These are phyloP conservation scores for Struthio camelus DNA, from an alignment of 2,113 vertebrate species.

Conservation along the genomic window DNA sequence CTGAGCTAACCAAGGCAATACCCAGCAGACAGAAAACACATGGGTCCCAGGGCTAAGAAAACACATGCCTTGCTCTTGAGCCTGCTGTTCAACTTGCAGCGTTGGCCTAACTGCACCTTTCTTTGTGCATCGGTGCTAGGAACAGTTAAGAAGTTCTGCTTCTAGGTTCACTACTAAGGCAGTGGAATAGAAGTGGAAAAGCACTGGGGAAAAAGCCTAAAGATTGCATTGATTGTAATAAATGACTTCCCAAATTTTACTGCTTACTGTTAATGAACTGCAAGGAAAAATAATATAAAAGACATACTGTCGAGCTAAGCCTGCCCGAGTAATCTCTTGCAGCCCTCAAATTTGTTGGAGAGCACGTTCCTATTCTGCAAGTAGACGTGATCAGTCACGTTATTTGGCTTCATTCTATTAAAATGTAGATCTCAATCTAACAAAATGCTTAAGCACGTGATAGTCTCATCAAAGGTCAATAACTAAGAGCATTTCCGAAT, in stretches of 20 bases:
- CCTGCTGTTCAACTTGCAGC: background rate
- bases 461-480: background rate
- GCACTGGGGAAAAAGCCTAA: background rate
- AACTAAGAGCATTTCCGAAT: background rate
- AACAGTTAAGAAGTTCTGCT: background rate
- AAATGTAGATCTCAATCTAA: background rate
- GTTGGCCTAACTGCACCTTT: background rate
- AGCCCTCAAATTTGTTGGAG: background rate
- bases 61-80: background rate
- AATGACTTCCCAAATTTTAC: background rate
- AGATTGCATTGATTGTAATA: background rate
- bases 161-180: background rate
- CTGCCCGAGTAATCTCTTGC: background rate
- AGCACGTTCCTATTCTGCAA: background rate
- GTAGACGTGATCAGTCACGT: background rate
- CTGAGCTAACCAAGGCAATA: background rate
- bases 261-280: background rate
- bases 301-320: background rate
- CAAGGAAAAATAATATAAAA: background rate
- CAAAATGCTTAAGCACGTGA: background rate
- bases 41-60: background rate
- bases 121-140: background rate
- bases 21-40: accelerated
- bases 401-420: background rate
- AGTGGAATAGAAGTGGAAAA: background rate